Evolutionary conservation across 2,888 invertebrate species (phyloP), one percentile per base, ranked within the genome.

Genomic region (Latheticus oryzae): DNA sequence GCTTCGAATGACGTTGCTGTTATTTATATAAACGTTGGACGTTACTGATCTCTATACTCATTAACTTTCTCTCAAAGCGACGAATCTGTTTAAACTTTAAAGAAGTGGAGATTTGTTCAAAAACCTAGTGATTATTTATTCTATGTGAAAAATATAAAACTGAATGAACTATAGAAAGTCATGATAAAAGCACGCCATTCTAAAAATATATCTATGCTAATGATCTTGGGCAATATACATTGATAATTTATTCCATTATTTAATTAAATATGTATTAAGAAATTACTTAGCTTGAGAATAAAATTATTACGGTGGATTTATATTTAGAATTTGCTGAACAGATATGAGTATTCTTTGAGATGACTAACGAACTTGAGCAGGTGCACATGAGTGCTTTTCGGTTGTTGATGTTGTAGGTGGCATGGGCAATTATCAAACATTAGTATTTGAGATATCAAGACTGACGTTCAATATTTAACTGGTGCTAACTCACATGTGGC

Each of bases 371-470:
- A 42, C 33, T 42, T 26, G 23, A 56, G 26, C 56, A 56, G 56
- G 56, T 56, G 56, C 42, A 50, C 19, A 17, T 38, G 24, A 47
- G 13, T 17, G 26, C 13, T 8, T 13, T 17, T 16, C 15, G 26
- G 16, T 8, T 9, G 15, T 12, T 33, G 32, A 23, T 38, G 23
- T 56, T 26, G 13, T 43, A 13, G 33, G 28, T 51, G 48, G 48
- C 51, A 50, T 19, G 9, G 24, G 35, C 45, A 57, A 57, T 57
- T 51, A 57, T 35, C 26, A 19, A 16, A 2, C 12, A 16, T 45
- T 45, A 28, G 51, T 45, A 35, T 57, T 30, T 43, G 43, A 51
- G 35, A 37, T 57, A 57, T 43, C 30, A 8, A 37, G 9, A 21
- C 11, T 16, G 45, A 55, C 54, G 21, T 19, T 38, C 13, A 11